Conservation (phyloP, 2,113 vertebrate genomes). For the Leptosomus discolor region DNA sequence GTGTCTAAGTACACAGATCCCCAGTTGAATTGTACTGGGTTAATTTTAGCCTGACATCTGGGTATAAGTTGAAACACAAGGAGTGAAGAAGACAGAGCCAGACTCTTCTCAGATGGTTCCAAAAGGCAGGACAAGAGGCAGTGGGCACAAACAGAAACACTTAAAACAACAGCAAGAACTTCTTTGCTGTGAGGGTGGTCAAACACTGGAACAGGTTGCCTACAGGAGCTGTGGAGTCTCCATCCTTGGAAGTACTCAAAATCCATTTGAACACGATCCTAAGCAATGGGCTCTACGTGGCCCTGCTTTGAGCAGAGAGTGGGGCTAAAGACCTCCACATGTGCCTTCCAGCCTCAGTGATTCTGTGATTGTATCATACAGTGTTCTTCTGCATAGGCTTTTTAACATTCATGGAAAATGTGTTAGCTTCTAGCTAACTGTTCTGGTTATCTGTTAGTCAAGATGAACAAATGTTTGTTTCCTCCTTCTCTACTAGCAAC, state of each 20-base stretch:
- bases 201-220: neutral
- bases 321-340: neutral
- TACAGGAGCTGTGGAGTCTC: neutral
- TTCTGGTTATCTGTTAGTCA: neutral
- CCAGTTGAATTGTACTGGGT: neutral
- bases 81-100: neutral
- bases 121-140: neutral
- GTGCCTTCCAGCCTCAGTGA: neutral
- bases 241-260: neutral
- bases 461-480: neutral
- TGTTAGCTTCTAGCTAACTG: neutral
- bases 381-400: neutral
- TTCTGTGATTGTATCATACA: neutral
- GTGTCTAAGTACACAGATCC: neutral
- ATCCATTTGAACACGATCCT: neutral
- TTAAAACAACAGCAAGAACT: neutral
- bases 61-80: neutral
- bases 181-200: neutral
- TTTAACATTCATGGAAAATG: neutral
- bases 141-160: neutral
- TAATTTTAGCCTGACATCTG: neutral
- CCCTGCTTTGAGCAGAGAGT: neutral
- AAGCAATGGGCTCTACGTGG: neutral
- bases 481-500: slow-evolving; percentile 42
- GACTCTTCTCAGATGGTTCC: neutral